Evolutionary conservation across 2,797 vertebrate genomes (phyloP).

Genomic region (Aeoliscus strigatus): DNA sequence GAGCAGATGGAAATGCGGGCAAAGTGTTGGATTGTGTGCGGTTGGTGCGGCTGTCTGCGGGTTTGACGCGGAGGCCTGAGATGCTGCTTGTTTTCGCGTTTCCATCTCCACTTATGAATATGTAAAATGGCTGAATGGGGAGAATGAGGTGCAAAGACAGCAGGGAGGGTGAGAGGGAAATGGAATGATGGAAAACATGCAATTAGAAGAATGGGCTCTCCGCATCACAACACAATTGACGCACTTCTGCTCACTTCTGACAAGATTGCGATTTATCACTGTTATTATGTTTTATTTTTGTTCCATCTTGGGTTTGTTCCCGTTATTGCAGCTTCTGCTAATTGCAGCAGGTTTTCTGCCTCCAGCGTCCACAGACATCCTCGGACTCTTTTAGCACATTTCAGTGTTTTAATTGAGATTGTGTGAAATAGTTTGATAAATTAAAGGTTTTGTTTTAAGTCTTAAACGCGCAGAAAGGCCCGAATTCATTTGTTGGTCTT

Average conservation of each 20-base stretch:
- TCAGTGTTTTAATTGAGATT: no score
- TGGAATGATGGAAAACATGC: conserved; percentile 37
- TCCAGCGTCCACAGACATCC: no score
- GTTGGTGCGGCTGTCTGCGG: conserved; percentile 11
- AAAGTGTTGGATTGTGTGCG: conserved; percentile 7
- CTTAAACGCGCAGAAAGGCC: conserved; percentile 57
- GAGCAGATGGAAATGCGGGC: no score
- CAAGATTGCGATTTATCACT: no score
- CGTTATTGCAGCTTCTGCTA: no score
- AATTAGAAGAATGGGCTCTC: conserved; percentile 18
- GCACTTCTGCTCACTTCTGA: no score
- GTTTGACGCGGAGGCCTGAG: conserved; percentile 26
- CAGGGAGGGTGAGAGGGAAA: conserved; percentile 45
- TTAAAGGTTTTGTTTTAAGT: no score
- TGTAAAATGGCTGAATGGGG: conserved; percentile 76
- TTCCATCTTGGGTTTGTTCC: no score
- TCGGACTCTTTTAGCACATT: no score
- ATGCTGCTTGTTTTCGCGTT: conserved; percentile 74
- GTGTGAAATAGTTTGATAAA: no score
- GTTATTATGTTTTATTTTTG: no score
- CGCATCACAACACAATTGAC: background rate
- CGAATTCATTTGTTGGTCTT: conserved; percentile 29
- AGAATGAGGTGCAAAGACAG: conserved; percentile 67
- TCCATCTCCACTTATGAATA: conserved; percentile 79
- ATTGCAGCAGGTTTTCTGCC: no score